Base-by-base conservation (phyloP, 2,113 vertebrate species). In the Struthidea cinerea region DNA sequence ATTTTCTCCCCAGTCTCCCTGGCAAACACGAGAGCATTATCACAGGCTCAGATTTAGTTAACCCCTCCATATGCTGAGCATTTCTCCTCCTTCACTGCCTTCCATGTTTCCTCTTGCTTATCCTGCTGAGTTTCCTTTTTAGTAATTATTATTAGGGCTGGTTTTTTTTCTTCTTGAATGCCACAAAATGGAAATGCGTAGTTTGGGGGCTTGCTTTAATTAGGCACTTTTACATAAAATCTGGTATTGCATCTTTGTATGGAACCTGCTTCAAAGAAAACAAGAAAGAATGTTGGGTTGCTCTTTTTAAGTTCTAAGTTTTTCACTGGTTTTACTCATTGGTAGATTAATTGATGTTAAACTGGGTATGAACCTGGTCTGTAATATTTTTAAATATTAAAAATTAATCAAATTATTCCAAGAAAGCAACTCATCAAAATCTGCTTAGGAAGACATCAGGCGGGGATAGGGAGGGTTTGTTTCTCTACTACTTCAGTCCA, bases 1-100 rank as follows among this genome's bases (percentile, higher is more conserved):
- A 95, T 89, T 95, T 93, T 90, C 90, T 93, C 76, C 88, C 70
- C 50, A 35, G 9, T 77, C 79, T 96, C 88, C 63, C 82, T 95
- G 77, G 93, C 80, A 92, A 75, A 92, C 41, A 87, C 0, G 0
- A 81, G 21, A 90, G 60, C 76, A 84, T 35, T 88, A 86, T 57
- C 61, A 52, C 73, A 78, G 69, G 88, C 86, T 90, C 79, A 53
- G 76, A 52, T 93, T 93, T 46, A 84, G 41, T 95, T 96, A 97
- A 95, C 90, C 92, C 82, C 41, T 95, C 73, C 85, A 82, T 84
- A 78, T 88, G 73, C 85, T 2, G 14, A 88, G n/a, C 79, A 39
- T 44, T 79, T 68, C 44, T 95, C 49, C 69, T 70, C 67, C 44
- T 93, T 55, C 67, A n/a, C 39, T 86, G 82, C 59, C 28, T 42